A percentile compares a stretch with the other conserved stretches of the same genome.
These are phyloP conservation scores for Heliornis fulica DNA, from an alignment of 2,113 vertebrate genomes.

Conservation along the genomic window DNA sequence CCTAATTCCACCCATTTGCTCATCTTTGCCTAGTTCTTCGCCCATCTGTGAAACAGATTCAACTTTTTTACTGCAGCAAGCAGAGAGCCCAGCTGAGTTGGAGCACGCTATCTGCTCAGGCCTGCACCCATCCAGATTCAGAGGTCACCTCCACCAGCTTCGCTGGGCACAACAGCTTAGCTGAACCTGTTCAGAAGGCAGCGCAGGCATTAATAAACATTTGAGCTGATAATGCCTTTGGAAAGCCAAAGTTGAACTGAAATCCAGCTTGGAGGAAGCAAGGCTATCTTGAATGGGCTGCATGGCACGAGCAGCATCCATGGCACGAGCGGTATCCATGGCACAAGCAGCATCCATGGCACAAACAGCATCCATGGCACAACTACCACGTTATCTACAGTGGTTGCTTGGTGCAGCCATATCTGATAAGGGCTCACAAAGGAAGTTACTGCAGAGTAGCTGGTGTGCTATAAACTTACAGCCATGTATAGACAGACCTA, in stretches of 20 bases:
- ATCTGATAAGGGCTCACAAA: neutral
- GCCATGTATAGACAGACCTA: neutral
- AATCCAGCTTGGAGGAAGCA: neutral
- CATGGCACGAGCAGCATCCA: neutral
- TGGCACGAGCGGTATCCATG: too few relatives aligned
- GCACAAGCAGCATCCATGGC: neutral
- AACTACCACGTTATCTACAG: neutral
- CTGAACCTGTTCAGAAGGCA: neutral
- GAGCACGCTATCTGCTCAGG: neutral
- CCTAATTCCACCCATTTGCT: neutral
- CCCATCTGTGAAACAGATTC: conserved; percentile 13
- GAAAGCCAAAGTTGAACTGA: neutral
- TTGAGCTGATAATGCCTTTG: neutral
- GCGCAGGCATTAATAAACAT: fast-evolving
- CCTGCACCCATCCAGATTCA: neutral
- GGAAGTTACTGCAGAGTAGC: neutral
- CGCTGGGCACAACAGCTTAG: fast-evolving
- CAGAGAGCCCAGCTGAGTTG: neutral
- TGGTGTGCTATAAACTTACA: neutral
- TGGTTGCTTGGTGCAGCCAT: neutral
- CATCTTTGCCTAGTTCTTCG: neutral
- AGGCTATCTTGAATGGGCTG: neutral
- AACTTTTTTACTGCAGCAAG: neutral
- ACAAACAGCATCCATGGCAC: fast-evolving
- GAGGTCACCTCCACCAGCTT: neutral